Percentiles rank a stretch among this genome's conserved stretches.
Evolutionary conservation across 2,888 invertebrate genomes (phyloP).

Genomic region (Limnephilus marmoratus): DNA sequence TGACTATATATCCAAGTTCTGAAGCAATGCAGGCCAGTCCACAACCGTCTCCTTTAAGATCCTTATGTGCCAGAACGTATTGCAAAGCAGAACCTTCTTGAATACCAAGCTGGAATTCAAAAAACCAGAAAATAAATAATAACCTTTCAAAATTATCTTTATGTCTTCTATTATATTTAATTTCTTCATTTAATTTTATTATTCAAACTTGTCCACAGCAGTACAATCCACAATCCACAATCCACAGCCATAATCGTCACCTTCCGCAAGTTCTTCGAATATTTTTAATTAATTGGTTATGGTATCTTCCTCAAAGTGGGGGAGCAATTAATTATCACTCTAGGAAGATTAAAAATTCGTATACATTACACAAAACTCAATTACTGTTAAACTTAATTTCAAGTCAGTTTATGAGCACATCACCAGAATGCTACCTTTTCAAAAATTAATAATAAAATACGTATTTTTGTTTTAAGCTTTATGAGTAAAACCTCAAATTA

Average conservation of each 20-base stretch:
- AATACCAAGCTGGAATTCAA: neutral
- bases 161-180: neutral
- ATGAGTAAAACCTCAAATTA: too few relatives aligned
- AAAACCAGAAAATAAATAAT: neutral
- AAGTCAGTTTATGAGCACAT: too few relatives aligned
- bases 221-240: conserved; percentile 48
- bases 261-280: neutral
- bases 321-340: too few relatives aligned
- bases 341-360: too few relatives aligned
- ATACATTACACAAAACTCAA: too few relatives aligned
- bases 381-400: too few relatives aligned
- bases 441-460: too few relatives aligned
- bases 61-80: neutral
- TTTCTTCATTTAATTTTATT: too few relatives aligned
- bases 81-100: neutral
- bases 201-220: neutral
- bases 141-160: conserved; percentile 7
- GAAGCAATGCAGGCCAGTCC: conserved; percentile 47
- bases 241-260: conserved; percentile 28
- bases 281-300: neutral
- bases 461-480: too few relatives aligned
- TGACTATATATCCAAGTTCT: conserved; percentile 32
- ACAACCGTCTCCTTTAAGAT: conserved; percentile 25
- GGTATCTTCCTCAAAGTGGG: neutral
- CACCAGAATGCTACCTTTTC: too few relatives aligned